phyloP scores from a whole-genome alignment of 2,113 vertebrate genomes.

The Poicephalus gulielmi region DNA sequence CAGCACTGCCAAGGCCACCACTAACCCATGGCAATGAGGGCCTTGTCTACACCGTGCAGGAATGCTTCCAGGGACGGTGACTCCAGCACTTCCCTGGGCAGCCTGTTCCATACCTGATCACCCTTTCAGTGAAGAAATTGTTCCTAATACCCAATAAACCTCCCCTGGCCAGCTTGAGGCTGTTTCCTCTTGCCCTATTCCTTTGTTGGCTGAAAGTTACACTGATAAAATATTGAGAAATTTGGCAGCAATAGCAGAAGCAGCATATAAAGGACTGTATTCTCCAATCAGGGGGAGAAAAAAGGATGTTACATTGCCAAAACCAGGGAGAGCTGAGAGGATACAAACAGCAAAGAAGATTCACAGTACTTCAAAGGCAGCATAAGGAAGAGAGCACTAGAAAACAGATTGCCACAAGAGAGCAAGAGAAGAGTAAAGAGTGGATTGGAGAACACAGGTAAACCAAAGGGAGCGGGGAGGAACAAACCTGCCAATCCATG shows the following conservation, averaged over 20 bases:
- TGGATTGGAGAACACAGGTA: not conserved
- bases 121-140: not conserved
- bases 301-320: not conserved
- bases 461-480: not conserved
- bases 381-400: not conserved
- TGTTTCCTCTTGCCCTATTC: not conserved
- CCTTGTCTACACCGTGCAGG: not conserved
- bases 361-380: not conserved
- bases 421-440: not conserved
- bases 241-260: not conserved
- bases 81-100: not conserved
- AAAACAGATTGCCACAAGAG: not conserved
- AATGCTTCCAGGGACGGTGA: not conserved
- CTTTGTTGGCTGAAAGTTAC: not conserved
- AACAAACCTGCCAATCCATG: not conserved
- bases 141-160: not conserved
- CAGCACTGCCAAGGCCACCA: not conserved
- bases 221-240: not conserved
- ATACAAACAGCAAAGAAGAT: not conserved
- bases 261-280: not conserved
- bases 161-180: not conserved
- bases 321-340: not conserved
- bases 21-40: not conserved
- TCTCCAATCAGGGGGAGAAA: not conserved
- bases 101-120: not conserved